Evolutionary conservation across 2,113 vertebrate species (phyloP).

Genomic region (Urocynchramus pylzowi): DNA sequence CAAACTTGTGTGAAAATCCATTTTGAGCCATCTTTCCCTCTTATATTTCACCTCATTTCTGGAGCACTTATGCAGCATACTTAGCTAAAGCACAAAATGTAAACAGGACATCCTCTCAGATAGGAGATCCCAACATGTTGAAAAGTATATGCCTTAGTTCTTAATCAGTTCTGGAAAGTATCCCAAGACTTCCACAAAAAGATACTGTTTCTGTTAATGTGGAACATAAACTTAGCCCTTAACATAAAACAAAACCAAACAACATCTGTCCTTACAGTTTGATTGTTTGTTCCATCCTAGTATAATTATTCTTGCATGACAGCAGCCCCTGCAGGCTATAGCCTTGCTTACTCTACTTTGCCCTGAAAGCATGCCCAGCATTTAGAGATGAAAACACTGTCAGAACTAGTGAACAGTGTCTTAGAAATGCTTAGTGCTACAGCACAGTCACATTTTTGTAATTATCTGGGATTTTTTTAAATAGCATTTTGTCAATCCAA

Average conservation of each 20-base stretch:
- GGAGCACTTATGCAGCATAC: conserved; percentile 64
- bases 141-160: conserved; percentile 69
- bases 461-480: not conserved
- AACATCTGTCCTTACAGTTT: conserved; percentile 69
- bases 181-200: conserved; percentile 68
- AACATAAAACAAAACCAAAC: conserved; percentile 60
- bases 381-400: not conserved
- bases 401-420: not conserved
- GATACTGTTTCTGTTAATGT: conserved; percentile 61
- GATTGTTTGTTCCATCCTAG: conserved; percentile 44
- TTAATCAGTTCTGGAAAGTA: conserved; percentile 70
- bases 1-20: conserved; percentile 74
- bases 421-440: not conserved
- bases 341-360: conserved; percentile 17
- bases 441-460: not conserved
- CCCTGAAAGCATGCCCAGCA: conserved; percentile 13
- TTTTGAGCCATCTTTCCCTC: conserved; percentile 59
- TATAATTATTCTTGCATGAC: conserved; percentile 67
- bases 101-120: conserved; percentile 82
- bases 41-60: conserved; percentile 66
- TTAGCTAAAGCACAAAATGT: conserved; percentile 67
- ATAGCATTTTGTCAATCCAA: not conserved
- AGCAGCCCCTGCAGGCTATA: conserved; percentile 77
- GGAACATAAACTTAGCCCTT: conserved; percentile 71
- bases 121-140: conserved; percentile 73